Evolutionary conservation across 1,140 invertebrate species (phyloP).

Genomic region (Drosophila serrata): DNA sequence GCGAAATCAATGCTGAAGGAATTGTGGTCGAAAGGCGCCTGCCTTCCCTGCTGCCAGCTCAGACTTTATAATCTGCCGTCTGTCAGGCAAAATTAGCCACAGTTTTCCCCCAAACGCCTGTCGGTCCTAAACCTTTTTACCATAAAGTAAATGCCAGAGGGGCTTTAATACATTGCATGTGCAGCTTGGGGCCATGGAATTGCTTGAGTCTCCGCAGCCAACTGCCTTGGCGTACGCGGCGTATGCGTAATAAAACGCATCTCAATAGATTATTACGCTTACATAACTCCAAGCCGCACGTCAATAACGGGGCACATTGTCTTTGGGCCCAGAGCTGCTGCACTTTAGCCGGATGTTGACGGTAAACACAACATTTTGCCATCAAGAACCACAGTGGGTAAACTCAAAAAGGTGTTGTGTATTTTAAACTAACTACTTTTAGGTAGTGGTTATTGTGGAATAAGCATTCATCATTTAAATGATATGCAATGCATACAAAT

Average conservation of each 20-base stretch:
- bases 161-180: slow-evolving; percentile 64
- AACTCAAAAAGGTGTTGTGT: neutral
- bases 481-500: too few species aligned
- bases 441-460: too few species aligned
- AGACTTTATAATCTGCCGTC: slow-evolving; percentile 60
- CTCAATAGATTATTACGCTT: slow-evolving; percentile 77
- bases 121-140: slow-evolving; percentile 10
- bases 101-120: slow-evolving; percentile 15
- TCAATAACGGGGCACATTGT: slow-evolving; percentile 59
- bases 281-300: slow-evolving; percentile 63
- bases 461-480: too few species aligned
- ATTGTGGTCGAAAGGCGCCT: slow-evolving; percentile 30
- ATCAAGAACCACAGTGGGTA: slow-evolving; percentile 30
- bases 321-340: slow-evolving; percentile 43
- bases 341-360: slow-evolving; percentile 59
- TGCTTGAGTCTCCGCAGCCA: slow-evolving; percentile 6
- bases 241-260: slow-evolving; percentile 76
- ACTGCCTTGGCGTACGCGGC: slow-evolving; percentile 40
- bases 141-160: slow-evolving; percentile 45
- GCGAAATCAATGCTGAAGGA: slow-evolving; percentile 50
- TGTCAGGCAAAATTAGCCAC: slow-evolving; percentile 66
- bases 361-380: slow-evolving; percentile 73
- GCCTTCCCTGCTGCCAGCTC: slow-evolving; percentile 10
- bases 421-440: neutral
- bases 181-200: slow-evolving; percentile 50